phyloP scores from a whole-genome alignment of 2,797 vertebrate species.

The Cynopterus sphinx region DNA sequence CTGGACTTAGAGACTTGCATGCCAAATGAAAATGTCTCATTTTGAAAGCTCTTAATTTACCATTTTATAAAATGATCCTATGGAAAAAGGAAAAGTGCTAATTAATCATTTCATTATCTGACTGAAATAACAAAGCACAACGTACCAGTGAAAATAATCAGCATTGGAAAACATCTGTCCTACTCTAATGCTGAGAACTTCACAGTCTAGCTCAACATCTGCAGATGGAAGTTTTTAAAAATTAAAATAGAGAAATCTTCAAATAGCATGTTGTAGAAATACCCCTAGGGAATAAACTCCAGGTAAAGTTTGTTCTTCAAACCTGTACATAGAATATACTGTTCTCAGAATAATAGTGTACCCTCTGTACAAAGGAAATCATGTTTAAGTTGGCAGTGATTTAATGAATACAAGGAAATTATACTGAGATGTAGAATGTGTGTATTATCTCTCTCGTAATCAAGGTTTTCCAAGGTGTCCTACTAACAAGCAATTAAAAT shows the following conservation, averaged over 20 bases:
- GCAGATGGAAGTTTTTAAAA: constrained; percentile 57
- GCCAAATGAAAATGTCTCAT: constrained; percentile 24
- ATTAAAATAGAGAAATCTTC: constrained; percentile 55
- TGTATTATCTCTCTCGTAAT: constrained; percentile 21
- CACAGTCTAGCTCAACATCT: constrained; percentile 66
- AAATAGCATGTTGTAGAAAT: constrained; percentile 71
- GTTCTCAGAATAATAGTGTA: constrained; percentile 67
- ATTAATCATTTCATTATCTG: constrained; percentile 79
- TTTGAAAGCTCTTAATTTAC: constrained; percentile 70
- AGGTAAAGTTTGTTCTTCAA: constrained; percentile 82
- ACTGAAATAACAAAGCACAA: constrained; percentile 70
- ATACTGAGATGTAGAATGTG: constrained; percentile 58
- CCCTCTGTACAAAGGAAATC: constrained; percentile 65
- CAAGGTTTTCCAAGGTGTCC: constrained; percentile 66
- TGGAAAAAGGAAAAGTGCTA: constrained; percentile 65
- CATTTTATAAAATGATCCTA: constrained; percentile 74
- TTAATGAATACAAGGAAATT: constrained; percentile 75
- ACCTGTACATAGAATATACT: constrained; percentile 69
- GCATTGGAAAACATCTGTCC: constrained; percentile 77
- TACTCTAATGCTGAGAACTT: constrained; percentile 53
- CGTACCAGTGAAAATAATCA: constrained; percentile 71
- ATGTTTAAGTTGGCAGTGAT: constrained; percentile 61
- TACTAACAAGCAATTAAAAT: constrained; percentile 76
- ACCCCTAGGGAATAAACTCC: constrained; percentile 79
- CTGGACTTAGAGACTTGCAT: background rate